Conservation (phyloP, 2,113 vertebrate genomes). For the Oxygymnocypris stewartii region DNA sequence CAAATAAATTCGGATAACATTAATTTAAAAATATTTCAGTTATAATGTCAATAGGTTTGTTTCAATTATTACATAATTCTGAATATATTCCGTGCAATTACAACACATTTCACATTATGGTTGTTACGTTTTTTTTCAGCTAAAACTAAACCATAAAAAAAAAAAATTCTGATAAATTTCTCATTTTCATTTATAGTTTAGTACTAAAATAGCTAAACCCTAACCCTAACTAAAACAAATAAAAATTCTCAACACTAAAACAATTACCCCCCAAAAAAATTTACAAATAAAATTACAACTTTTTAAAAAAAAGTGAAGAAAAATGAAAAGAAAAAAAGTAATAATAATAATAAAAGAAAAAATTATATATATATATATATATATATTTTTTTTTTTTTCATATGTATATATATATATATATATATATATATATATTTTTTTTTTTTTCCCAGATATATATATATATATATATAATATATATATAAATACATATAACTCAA, state of each 20-base stretch:
- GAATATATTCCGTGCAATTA: not conserved
- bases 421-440: no score
- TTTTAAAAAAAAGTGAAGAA: not conserved
- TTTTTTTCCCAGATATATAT: no score
- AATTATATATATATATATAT: not conserved
- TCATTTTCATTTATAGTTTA: not conserved
- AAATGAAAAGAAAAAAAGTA: not conserved
- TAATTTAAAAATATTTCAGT: not conserved
- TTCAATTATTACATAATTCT: not conserved
- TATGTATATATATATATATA: no score
- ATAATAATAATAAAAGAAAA: not conserved
- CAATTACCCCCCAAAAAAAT: not conserved
- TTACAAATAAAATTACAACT: not conserved
- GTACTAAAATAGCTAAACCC: not conserved
- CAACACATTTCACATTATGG: not conserved
- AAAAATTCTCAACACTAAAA: not conserved
- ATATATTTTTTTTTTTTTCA: no score
- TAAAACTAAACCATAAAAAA: not conserved
- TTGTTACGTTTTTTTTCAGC: not conserved
- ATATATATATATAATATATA: no score
- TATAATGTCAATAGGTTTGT: not conserved
- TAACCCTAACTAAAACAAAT: not conserved
- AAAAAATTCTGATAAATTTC: not conserved
- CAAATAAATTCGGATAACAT: not conserved
- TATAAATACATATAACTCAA: not conserved